Percentiles rank a stretch among this genome's conserved stretches.
phyloP scores from a whole-genome alignment of 2,888 invertebrate species.

The Cheilosia vulpina region DNA sequence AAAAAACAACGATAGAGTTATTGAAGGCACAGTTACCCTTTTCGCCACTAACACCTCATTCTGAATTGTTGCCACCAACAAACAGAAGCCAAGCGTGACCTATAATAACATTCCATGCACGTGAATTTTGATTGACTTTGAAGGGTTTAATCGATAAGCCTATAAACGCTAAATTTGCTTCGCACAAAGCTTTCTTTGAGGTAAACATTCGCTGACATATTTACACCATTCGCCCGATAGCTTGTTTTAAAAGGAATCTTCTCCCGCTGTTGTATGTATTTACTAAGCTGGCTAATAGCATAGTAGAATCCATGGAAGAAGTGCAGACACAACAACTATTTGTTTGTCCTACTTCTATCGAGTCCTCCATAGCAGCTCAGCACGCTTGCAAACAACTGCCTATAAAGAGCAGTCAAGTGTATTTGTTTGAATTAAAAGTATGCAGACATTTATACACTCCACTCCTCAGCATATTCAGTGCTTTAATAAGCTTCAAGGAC shows the following conservation, averaged over 20 bases:
- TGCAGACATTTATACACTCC: conserved; percentile 49
- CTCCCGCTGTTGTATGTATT: conserved; percentile 34
- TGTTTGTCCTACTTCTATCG: conserved; percentile 68
- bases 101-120: conserved; percentile 54
- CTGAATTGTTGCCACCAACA: neutral
- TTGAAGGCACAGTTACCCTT: neutral
- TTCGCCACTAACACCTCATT: neutral
- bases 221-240: conserved; percentile 44
- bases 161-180: conserved; percentile 20
- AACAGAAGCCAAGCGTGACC: conserved; percentile 43
- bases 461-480: conserved; percentile 48
- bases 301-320: conserved; percentile 32
- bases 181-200: conserved; percentile 41
- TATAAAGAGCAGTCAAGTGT: conserved; percentile 14
- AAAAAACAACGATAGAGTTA: neutral
- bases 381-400: conserved; percentile 42
- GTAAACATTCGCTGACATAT: conserved; percentile 57
- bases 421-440: conserved; percentile 59
- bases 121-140: conserved; percentile 60
- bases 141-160: conserved; percentile 59
- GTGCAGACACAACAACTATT: conserved; percentile 73
- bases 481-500: conserved; percentile 65
- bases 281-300: conserved; percentile 39
- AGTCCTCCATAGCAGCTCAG: conserved; percentile 37
- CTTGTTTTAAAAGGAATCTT: conserved; percentile 34